Base-by-base conservation (phyloP, 2,113 vertebrate genomes). In the Puffinus mauretanicus region DNA sequence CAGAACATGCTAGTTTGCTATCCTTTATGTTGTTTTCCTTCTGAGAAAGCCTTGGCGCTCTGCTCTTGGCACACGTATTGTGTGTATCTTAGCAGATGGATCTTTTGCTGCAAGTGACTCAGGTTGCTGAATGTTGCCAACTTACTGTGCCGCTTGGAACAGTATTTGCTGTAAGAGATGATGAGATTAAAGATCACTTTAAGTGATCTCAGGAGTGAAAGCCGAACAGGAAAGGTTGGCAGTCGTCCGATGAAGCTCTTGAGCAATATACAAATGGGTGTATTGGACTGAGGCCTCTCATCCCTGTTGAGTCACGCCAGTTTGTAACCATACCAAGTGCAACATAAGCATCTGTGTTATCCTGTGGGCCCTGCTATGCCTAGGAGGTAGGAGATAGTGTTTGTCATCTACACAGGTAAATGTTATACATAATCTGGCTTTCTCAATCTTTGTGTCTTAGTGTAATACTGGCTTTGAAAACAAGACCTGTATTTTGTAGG, bases 31-130 rank as follows among this genome's bases (percentile, higher is more conserved):
- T 85, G 40, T 55, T 76, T 79, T 55, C 13, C 55, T 44, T 78
- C 57, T 62, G 29, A 38, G 44, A 75, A 82, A 40, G 79, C 20
- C 55, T 30, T 14, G 1, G 12, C 55, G 67, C 46, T 66, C 13
- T 91, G 67, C 61, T 61, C 13, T 69, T 72, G 38, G 27, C 55
- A 42, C 10, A 10, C 0, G 0, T n/a, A 7, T 11, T 72, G 7
- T 36, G 25, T 34, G 26, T 71, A 19, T 72, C 30, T 79, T 29
- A 49, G 52, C 7, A 10, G 26, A 22, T 42, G 29, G 40, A 73
- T 77, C 57, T 76, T 86, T 44, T 82, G 42, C 47, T 89, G 76
- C 61, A 86, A 7, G 60, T 67, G 44, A 67, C 26, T 75, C n/a
- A 47, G 34, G 49, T 71, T 70, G 44, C 44, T 55, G 67, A 34